Percentiles rank a stretch among this genome's conserved stretches.
These are phyloP conservation scores for Gambusia affinis DNA, from an alignment of 2,113 vertebrate species.

Conservation along the genomic window DNA sequence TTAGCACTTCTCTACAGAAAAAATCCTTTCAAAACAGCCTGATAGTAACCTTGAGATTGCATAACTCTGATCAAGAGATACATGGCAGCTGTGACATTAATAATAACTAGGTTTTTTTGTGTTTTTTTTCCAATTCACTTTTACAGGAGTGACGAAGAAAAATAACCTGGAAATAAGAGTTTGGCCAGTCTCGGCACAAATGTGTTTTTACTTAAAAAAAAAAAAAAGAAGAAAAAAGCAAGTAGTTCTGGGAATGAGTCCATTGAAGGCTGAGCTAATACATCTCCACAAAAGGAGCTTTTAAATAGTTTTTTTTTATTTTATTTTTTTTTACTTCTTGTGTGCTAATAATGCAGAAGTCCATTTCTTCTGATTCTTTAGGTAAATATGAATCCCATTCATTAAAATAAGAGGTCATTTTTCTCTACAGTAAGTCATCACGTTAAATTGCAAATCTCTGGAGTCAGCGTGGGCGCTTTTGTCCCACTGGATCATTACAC, in stretches of 20 bases:
- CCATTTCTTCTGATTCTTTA: too few species aligned
- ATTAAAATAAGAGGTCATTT: not conserved
- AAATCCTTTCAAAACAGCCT: not conserved
- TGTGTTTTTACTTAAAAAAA: not conserved
- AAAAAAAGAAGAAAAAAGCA: too few species aligned
- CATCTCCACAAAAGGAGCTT: not conserved
- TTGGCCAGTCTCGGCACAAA: not conserved
- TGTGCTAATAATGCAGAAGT: not conserved
- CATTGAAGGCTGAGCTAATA: not conserved
- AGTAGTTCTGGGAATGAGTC: not conserved
- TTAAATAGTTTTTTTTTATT: too few species aligned
- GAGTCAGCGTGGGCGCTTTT: not conserved
- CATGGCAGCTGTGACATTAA: not conserved
- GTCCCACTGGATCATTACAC: not conserved
- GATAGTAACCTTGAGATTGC: not conserved
- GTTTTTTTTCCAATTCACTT: not conserved
- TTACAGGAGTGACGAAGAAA: not conserved
- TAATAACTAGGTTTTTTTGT: not conserved
- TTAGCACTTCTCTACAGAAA: too few species aligned
- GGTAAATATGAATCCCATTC: not conserved
- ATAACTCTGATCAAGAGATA: not conserved
- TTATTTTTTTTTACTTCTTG: too few species aligned
- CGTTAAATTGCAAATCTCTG: not conserved
- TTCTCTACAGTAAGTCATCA: not conserved
- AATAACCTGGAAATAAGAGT: not conserved